Conservation (phyloP, 2,797 vertebrate genomes). For the Siniperca obscura region DNA sequence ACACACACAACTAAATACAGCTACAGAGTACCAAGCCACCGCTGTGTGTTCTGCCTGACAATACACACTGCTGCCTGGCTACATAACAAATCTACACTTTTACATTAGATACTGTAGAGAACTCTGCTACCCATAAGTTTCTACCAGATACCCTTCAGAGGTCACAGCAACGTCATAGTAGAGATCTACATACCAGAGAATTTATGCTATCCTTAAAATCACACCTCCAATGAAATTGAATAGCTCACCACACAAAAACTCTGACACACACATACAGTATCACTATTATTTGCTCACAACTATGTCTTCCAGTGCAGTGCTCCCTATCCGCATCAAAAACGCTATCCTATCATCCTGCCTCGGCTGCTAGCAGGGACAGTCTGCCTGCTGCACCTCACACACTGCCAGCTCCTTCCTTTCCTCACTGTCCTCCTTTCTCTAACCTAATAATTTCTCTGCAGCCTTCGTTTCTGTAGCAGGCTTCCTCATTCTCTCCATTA, state of each 20-base stretch:
- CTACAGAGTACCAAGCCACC: slow-evolving; percentile 10
- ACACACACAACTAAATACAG: slow-evolving; percentile 50
- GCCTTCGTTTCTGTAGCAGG: slow-evolving; percentile 38
- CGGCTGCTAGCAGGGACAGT: slow-evolving; percentile 58
- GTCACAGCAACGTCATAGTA: slow-evolving; percentile 50
- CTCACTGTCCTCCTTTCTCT: slow-evolving; percentile 73
- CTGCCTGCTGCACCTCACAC: slow-evolving; percentile 40
- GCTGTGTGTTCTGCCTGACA: slow-evolving; percentile 23
- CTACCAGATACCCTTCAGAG: slow-evolving; percentile 42
- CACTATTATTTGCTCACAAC: slow-evolving; percentile 29
- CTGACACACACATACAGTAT: slow-evolving; percentile 34
- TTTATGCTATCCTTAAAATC: slow-evolving; percentile 28
- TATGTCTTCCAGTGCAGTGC: slow-evolving; percentile 9
- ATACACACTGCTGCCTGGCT: slow-evolving; percentile 37
- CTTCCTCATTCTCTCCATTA: slow-evolving; percentile 42
- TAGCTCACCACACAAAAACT: slow-evolving; percentile 21
- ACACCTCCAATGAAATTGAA: slow-evolving; percentile 2
- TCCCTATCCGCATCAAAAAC: slow-evolving; percentile 50
- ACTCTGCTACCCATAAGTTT: slow-evolving; percentile 36
- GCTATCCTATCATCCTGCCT: slow-evolving; percentile 50
- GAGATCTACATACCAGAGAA: slow-evolving; percentile 29
- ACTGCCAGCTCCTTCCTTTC: slow-evolving; percentile 38
- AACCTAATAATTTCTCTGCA: slow-evolving; percentile 58
- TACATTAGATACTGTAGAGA: slow-evolving; percentile 8
- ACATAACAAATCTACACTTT: slow-evolving; percentile 33